Percentiles rank a stretch among this genome's conserved stretches.
Evolutionary conservation across 37 sponge, comb jelly and placozoan genomes (phyloP).

Genomic region (Theonella swinhoei): DNA sequence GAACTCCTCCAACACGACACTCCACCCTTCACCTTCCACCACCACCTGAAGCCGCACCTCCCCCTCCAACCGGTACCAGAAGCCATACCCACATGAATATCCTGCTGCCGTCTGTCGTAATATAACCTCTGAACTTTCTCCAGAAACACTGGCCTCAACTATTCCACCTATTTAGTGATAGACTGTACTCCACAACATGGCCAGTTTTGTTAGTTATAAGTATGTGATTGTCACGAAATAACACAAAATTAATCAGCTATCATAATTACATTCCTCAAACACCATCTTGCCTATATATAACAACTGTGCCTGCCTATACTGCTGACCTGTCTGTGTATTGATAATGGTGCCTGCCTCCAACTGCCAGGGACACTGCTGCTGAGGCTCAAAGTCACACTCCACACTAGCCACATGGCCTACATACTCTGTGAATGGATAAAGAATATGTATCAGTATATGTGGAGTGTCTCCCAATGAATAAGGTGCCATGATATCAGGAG

Average conservation of each 20-base stretch:
- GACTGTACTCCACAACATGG: neutral
- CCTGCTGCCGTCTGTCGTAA: conserved; percentile 3
- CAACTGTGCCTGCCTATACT: neutral
- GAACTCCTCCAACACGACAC: conserved; percentile 3
- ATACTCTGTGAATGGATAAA: conserved; percentile 3
- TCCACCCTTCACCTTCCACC: conserved; percentile 3
- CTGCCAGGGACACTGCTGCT: conserved; percentile 2
- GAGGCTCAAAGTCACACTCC: conserved; percentile 26
- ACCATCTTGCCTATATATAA: neutral
- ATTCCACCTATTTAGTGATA: neutral
- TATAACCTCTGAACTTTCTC: neutral
- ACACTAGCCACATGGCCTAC: conserved; percentile 1
- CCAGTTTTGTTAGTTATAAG: neutral
- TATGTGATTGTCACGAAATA: too few relatives aligned
- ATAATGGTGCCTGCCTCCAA: neutral
- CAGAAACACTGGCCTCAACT: neutral
- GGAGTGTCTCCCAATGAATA: too few relatives aligned
- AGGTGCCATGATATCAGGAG: too few relatives aligned
- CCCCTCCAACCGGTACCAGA: conserved; percentile 23
- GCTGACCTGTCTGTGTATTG: neutral
- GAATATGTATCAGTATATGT: too few relatives aligned
- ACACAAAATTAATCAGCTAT: too few relatives aligned
- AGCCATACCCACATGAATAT: conserved; percentile 36
- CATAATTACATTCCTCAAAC: too few relatives aligned
- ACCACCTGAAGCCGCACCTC: neutral